phyloP scores from a whole-genome alignment of 2,797 vertebrate genomes.

The Diplodus sargus region DNA sequence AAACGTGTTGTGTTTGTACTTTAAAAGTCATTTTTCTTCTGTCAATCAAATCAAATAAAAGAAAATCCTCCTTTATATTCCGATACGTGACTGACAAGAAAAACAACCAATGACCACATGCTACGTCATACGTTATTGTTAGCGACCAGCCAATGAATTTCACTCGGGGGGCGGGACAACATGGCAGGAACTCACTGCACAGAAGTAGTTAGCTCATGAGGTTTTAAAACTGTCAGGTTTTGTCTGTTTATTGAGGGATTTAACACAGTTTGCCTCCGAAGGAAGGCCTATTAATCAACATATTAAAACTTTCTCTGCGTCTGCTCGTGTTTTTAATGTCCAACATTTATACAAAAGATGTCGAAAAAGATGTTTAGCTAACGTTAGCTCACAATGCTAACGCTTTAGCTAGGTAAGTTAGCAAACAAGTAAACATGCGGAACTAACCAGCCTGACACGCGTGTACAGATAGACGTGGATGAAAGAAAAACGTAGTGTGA shows the following conservation, averaged over 20 bases:
- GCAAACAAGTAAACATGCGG: conserved; percentile 61
- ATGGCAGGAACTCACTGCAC: conserved; percentile 34
- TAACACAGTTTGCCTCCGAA: neutral
- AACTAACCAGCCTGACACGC: no score
- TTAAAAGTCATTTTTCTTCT: neutral
- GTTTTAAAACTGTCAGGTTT: neutral
- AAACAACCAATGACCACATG: conserved; percentile 55
- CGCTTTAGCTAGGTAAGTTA: conserved; percentile 35
- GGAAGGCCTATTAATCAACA: neutral
- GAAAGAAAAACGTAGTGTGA: neutral
- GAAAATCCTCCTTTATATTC: neutral
- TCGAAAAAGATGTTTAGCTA: conserved; percentile 11
- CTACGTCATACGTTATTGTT: conserved; percentile 29
- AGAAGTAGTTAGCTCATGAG: conserved; percentile 26
- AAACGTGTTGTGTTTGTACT: neutral
- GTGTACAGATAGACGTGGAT: neutral
- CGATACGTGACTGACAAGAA: neutral
- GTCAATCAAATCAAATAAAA: neutral
- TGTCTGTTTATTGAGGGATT: neutral
- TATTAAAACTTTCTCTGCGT: neutral
- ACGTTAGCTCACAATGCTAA: conserved; percentile 39
- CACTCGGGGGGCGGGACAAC: conserved; percentile 47
- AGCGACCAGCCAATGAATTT: conserved; percentile 54
- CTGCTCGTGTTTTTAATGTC: neutral
- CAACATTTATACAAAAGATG: neutral